Base-by-base conservation (phyloP, 2,113 vertebrate genomes). In the Zosterops borbonicus region DNA sequence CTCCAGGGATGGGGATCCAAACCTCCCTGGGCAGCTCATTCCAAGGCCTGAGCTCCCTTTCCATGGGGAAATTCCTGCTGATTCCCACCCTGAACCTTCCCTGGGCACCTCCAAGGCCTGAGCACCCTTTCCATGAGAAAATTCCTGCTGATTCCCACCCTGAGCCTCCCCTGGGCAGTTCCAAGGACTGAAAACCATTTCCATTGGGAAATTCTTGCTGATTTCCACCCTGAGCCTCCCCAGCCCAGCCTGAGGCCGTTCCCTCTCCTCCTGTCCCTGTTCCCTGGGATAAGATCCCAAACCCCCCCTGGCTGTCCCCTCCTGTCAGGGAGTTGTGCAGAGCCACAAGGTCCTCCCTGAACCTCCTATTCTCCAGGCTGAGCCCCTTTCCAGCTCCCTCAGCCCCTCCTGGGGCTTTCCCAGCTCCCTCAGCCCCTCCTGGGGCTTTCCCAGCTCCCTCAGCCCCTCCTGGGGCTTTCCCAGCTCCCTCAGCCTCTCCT, bases 391-490 rank as follows among this genome's bases (percentile, higher is more conserved):
- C 27, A 74, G n/a, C 69, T 74, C 59, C 81, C 58, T 53, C 68
- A 73, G 68, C 22, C 8, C 0, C 58, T 73, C 58, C 58, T 73
- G 49, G 4, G 0, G 18, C n/a, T n/a, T n/a, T n/a, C n/a, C n/a
- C n/a, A n/a, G n/a, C n/a, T n/a, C n/a, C n/a, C n/a, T n/a, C n/a
- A n/a, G n/a, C n/a, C n/a, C n/a, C n/a, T n/a, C n/a, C n/a, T n/a
- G n/a, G n/a, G n/a, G n/a, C n/a, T n/a, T n/a, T n/a, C n/a, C n/a
- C n/a, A n/a, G n/a, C n/a, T n/a, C n/a, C n/a, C n/a, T n/a, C n/a
- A n/a, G n/a, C n/a, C n/a, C n/a, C n/a, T n/a, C n/a, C n/a, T n/a
- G n/a, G n/a, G n/a, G n/a, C n/a, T n/a, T n/a, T n/a, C n/a, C n/a
- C n/a, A n/a, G n/a, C n/a, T n/a, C n/a, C n/a, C n/a, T n/a, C n/a